These are phyloP conservation scores for Ischnura elegans DNA, from an alignment of 2,888 invertebrate genomes.

Conservation along the genomic window DNA sequence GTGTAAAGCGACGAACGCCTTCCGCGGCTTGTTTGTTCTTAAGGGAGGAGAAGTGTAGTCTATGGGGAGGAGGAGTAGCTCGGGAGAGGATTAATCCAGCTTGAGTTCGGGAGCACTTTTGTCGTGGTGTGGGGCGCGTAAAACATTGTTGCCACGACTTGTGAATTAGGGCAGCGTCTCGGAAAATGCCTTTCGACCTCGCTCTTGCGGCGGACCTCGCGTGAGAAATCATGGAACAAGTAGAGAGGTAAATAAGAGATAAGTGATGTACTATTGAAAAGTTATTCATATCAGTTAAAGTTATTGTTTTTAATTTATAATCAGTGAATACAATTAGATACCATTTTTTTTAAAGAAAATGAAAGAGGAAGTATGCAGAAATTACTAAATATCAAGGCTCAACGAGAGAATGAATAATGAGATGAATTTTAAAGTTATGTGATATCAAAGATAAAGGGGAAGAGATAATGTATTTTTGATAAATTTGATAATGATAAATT, in stretches of 20 bases:
- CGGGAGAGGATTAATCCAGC: neutral
- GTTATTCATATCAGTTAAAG: too few species aligned
- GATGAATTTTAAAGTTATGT: too few species aligned
- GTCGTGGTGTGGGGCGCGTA: neutral
- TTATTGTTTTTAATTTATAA: too few species aligned
- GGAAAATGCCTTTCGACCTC: slow-evolving; percentile 31
- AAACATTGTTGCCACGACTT: slow-evolving; percentile 15
- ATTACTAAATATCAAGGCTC: too few species aligned
- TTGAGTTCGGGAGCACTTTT: slow-evolving; percentile 11
- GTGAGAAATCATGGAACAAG: neutral
- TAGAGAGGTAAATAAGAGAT: neutral
- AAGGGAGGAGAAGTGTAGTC: neutral
- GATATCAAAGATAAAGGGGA: too few species aligned
- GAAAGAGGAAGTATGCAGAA: too few species aligned
- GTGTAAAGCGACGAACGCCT: neutral
- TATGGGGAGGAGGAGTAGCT: neutral
- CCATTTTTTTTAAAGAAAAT: too few species aligned
- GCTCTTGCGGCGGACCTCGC: neutral
- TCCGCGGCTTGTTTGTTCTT: neutral
- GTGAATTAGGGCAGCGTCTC: slow-evolving; percentile 31
- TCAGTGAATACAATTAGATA: too few species aligned
- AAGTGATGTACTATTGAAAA: too few species aligned
- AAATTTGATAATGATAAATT: too few species aligned
- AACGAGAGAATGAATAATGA: too few species aligned
- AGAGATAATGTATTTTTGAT: too few species aligned